Percentiles rank a stretch among this genome's conserved stretches.
phyloP scores from a whole-genome alignment of 2,113 vertebrate species.

The Entomyzon cyanotis region DNA sequence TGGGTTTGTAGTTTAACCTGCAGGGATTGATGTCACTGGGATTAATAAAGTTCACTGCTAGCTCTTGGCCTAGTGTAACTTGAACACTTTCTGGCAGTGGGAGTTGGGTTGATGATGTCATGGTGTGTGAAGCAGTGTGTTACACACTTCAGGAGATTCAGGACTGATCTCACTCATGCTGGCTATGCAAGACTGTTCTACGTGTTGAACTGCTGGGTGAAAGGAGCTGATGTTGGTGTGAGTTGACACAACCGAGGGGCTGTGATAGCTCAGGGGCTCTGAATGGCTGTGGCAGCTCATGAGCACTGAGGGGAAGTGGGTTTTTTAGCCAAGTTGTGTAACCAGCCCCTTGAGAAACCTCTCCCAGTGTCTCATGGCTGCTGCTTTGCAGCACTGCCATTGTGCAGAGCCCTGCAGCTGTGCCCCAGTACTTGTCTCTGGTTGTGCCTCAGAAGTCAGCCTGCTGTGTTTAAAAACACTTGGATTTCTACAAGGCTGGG shows the following conservation, averaged over 20 bases:
- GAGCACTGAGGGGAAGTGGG: background rate
- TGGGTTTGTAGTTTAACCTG: background rate
- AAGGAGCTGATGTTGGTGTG: background rate
- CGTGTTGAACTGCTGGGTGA: background rate
- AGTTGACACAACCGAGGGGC: background rate
- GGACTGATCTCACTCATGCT: background rate
- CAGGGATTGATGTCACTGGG: fast-evolving
- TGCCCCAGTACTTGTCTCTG: background rate
- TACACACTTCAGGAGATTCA: background rate
- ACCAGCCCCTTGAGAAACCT: background rate
- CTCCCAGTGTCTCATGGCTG: background rate
- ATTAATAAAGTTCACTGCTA: background rate
- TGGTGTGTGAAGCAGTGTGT: background rate
- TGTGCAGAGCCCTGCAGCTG: background rate
- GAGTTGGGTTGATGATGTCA: background rate
- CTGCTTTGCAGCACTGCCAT: background rate
- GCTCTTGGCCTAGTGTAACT: background rate
- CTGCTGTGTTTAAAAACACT: background rate
- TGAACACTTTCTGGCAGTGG: background rate
- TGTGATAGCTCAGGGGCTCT: background rate
- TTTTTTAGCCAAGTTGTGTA: background rate
- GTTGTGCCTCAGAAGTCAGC: background rate
- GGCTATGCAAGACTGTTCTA: background rate
- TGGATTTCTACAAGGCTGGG: background rate
- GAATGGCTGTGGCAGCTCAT: background rate